Base-by-base conservation (phyloP, 2,113 vertebrate genomes). In the Microcebus griseorufus region DNA sequence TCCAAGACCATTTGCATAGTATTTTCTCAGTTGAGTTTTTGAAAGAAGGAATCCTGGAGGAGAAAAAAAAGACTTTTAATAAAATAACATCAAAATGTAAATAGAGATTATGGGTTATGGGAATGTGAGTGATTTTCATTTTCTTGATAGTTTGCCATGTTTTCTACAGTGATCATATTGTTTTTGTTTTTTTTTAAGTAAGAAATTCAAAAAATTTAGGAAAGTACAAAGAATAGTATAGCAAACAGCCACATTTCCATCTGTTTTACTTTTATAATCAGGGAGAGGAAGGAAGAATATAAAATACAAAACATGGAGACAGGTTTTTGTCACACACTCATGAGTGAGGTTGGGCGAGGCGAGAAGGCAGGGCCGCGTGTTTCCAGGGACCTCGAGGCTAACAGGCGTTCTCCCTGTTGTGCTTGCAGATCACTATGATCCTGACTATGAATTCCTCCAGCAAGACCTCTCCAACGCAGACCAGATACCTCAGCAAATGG, bases 361-460 rank as follows among this genome's bases (percentile, higher is more conserved):
- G 5, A 4, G 39, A 9, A 8, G 32, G 2, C 0, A 2, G 48
- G 13, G 13, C 1, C 0, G 1, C 4, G 5, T 9, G 69, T 45
- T 10, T 3, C 42, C 5, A 16, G 0, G 2, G 42, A 37, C 14
- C 76, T 3, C 2, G 0, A 2, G 5, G 22, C 87, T 98, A 23
- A 97, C 8, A 0, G n/a, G 1, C 4, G 51, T 90, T 95, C 1
- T 29, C 95, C 37, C 25, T 97, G 69, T 84, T 93, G 8, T 95
- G 93, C 27, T n/a, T 76, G 3, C 98, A 99, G 99, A 99, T 99
- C 99, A 99, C 98, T 99, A 99, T 45, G 99, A 99, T 94, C 99
- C 99, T 0, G 99, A 99, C 98, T 99, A 99, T 16, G 99, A 99
- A 98, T 99, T 99, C 98, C 99, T 99, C 70, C 99, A 99, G 98